A percentile compares a stretch with the other conserved stretches of the same genome.
These are phyloP conservation scores for Sus cebifrons DNA, from an alignment of 2,797 vertebrate genomes.

Conservation along the genomic window DNA sequence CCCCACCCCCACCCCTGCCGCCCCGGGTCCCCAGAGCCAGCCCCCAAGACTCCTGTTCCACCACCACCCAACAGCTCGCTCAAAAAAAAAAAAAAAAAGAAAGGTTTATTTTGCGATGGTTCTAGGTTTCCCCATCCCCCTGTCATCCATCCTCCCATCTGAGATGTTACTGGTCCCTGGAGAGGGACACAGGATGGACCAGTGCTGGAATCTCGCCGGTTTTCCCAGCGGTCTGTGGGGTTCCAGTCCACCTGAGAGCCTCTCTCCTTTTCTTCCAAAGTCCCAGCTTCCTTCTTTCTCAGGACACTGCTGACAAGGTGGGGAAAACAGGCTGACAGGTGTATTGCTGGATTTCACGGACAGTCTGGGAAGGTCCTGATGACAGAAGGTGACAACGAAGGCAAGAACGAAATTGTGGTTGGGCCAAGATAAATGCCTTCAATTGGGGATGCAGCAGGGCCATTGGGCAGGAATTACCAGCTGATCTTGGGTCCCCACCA, in stretches of 20 bases:
- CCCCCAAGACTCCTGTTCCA: rapidly evolving
- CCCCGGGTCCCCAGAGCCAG: neutral
- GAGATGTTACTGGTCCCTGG: too few relatives aligned
- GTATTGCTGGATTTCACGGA: neutral
- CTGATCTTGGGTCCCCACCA: neutral
- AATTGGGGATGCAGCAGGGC: neutral
- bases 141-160: neutral
- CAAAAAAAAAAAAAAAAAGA: too few relatives aligned
- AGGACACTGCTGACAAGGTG: neutral
- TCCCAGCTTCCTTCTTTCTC: neutral
- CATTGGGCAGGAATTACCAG: rapidly evolving
- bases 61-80: neutral
- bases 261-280: too few relatives aligned
- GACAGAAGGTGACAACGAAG: neutral
- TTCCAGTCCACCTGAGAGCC: too few relatives aligned
- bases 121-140: too few relatives aligned
- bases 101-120: neutral
- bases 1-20: too few relatives aligned
- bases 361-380: neutral
- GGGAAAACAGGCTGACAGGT: too few relatives aligned
- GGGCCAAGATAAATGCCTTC: too few relatives aligned
- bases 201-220: neutral
- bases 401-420: neutral
- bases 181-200: neutral
- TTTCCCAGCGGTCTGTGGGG: neutral